Evolutionary conservation across 2,888 invertebrate genomes (phyloP).

Genomic region (Plemyria rubiginata): DNA sequence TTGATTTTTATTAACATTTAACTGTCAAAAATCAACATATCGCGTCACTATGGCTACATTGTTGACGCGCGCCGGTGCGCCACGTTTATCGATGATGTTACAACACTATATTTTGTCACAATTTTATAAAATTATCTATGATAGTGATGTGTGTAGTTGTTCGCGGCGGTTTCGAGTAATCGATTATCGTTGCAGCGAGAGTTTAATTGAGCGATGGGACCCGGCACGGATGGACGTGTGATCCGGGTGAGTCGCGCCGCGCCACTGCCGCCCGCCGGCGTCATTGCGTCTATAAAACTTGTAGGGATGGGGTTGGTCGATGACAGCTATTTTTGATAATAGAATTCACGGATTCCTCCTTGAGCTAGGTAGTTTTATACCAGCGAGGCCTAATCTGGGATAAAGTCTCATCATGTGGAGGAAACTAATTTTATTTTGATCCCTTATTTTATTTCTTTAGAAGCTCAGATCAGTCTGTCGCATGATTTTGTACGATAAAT

Average conservation of each 20-base stretch:
- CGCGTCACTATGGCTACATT: conserved; percentile 82
- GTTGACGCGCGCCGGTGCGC: conserved; percentile 74
- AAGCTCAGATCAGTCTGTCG: no score
- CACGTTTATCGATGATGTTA: conserved; percentile 63
- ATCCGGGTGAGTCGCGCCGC: conserved; percentile 63
- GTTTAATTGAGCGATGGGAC: conserved; percentile 39
- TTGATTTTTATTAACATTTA: conserved; percentile 54
- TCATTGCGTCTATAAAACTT: conserved; percentile 75
- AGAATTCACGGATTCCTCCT: conserved; percentile 17
- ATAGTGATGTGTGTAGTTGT: conserved; percentile 37
- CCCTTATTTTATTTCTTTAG: no score
- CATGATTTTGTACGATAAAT: no score
- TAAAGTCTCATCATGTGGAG: no score
- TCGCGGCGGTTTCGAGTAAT: conserved; percentile 53
- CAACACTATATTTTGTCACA: conserved; percentile 42
- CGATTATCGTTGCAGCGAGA: conserved; percentile 55
- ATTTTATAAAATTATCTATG: conserved; percentile 46
- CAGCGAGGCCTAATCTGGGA: neutral
- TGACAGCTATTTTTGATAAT: conserved; percentile 39
- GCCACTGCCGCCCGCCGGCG: conserved; percentile 68
- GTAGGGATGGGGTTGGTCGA: conserved; percentile 54
- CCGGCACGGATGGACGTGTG: conserved; percentile 51
- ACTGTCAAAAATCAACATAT: conserved; percentile 74
- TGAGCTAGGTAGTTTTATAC: conserved; percentile 5
- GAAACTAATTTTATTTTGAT: no score